Base-by-base conservation (phyloP, 2,888 invertebrate species). In the Poecilobothrus nobilitatus region DNA sequence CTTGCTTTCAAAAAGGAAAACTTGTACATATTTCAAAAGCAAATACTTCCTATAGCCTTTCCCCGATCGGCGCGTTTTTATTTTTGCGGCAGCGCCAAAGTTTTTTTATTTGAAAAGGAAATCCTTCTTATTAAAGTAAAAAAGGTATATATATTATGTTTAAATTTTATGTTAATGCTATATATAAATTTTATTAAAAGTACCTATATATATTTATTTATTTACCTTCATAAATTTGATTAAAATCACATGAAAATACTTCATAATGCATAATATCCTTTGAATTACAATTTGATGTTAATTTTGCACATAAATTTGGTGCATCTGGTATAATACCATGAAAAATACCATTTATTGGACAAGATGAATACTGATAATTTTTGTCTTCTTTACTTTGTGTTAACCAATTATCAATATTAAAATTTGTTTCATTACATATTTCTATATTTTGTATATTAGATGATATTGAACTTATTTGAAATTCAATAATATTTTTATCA, bases 191-290 rank as follows among this genome's bases (percentile, higher is more conserved):
- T 44, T 9, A 10, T 44, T 44, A 44, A 44, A 15, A 44, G 12
- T 44, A 44, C 6, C 12, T 44, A 10, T 62, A 53, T 8, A 53
- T 9, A 53, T 8, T 4, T 20, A 21, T 3, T 27, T 27, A 37
- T 65, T n/a, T 75, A 85, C 86, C 85, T 83, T 88, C 88, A 75
- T 84, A 87, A 62, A 88, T 81, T 77, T 87, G 86, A 53, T 82
- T 79, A 63, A 85, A 84, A 68, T 81, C 81, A 75, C 89, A 89
- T 72, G 86, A 85, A 67, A 84, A 86, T 20, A 88, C 87, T 76
- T 86, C 86, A 76, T 87, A 88, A 74, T 87, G 86, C 88, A 89
- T 88, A 67, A 86, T 83, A 76, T 88, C 87, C 7, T 86, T 85
- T 7, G 86, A 85, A 73, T 84, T 83, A 76, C 88, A 88, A 75